Conservation (phyloP, 2,888 invertebrate genomes). For the Dynastes maya region DNA sequence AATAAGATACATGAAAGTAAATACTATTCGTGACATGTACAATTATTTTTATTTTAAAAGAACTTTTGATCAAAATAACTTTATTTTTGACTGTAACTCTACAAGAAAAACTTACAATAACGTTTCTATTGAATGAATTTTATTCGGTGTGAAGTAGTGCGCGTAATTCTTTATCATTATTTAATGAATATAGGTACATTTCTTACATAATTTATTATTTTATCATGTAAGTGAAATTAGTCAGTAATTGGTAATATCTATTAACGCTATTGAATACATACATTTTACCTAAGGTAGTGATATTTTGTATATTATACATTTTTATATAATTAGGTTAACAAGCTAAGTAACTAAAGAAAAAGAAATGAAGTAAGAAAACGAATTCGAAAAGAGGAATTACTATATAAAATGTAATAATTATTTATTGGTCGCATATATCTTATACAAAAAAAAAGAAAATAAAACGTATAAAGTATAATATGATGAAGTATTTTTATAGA, state of each 20-base stretch:
- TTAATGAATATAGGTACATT: too few species aligned
- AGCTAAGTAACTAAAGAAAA: neutral
- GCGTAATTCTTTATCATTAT: too few species aligned
- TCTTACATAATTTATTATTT: too few species aligned
- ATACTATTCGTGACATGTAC: too few species aligned
- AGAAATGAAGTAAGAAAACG: neutral
- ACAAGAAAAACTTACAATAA: too few species aligned
- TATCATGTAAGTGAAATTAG: too few species aligned
- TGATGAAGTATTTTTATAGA: conserved; percentile 49
- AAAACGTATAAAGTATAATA: conserved; percentile 39
- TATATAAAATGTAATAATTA: conserved; percentile 17
- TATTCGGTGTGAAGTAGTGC: too few species aligned
- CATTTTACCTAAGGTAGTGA: conserved; percentile 23
- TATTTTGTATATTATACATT: conserved; percentile 34
- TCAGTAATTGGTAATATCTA: neutral
- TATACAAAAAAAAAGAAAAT: conserved; percentile 39
- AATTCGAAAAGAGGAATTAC: conserved; percentile 24
- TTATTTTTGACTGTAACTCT: too few species aligned
- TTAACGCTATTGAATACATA: neutral
- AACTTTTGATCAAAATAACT: too few species aligned
- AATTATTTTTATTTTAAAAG: too few species aligned
- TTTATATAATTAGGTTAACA: conserved; percentile 38
- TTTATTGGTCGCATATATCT: conserved; percentile 42
- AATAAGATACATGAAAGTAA: too few species aligned
- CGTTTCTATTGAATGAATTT: too few species aligned